A percentile compares a stretch with the other conserved stretches of the same genome.
Conservation (phyloP, 2,797 vertebrate species). For the Gallirallus australis region DNA sequence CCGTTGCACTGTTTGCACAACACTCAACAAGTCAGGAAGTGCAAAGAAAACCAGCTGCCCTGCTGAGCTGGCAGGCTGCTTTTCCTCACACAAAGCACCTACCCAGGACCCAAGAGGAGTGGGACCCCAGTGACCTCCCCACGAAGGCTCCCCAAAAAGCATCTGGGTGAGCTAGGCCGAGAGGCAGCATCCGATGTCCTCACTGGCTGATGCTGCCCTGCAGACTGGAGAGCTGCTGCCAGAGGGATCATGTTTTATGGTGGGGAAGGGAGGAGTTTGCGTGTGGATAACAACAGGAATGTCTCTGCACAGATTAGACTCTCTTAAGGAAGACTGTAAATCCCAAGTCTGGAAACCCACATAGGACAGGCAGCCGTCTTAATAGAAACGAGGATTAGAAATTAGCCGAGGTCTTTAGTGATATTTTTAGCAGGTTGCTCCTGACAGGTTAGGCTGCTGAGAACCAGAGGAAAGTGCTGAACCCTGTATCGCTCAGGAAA, state of each 20-base stretch:
- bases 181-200: neutral
- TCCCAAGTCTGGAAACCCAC: slow-evolving; percentile 64
- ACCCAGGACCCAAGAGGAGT: neutral
- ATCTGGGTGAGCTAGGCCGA: fast-evolving
- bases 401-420: slow-evolving; percentile 75
- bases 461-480: slow-evolving; percentile 46
- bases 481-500: slow-evolving; percentile 30
- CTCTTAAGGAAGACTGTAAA: slow-evolving; percentile 70
- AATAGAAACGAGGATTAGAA: slow-evolving; percentile 76
- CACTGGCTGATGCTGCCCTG: neutral
- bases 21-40: neutral
- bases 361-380: slow-evolving; percentile 54
- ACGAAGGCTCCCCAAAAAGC: neutral
- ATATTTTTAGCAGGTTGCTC: slow-evolving; percentile 80
- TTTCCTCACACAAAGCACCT: neutral
- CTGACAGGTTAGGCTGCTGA: slow-evolving; percentile 75
- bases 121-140: fast-evolving
- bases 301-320: slow-evolving; percentile 56
- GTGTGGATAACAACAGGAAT: slow-evolving; percentile 48
- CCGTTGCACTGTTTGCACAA: neutral
- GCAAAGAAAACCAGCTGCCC: neutral
- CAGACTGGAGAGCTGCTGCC: neutral
- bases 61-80: neutral
- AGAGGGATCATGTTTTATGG: slow-evolving; percentile 1
- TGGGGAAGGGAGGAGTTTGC: slow-evolving; percentile 54